Percentiles rank a stretch among this genome's conserved stretches.
These are phyloP conservation scores for Drosophila elegans DNA, from an alignment of 1,140 invertebrate species.

Conservation along the genomic window DNA sequence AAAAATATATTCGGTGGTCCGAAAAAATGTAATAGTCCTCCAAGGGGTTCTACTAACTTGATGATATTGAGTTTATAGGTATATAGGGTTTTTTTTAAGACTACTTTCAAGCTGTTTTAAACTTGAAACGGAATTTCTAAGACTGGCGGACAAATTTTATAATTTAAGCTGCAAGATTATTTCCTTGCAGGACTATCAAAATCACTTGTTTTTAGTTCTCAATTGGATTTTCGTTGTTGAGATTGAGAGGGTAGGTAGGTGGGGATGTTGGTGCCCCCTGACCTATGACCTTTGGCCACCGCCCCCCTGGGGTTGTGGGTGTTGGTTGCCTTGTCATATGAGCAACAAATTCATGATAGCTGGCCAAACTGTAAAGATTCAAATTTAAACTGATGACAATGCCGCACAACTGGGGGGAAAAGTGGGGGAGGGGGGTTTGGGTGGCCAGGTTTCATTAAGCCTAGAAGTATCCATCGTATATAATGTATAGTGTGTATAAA, in stretches of 20 bases:
- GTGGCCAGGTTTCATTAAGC: constrained; percentile 23
- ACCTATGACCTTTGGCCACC: constrained; percentile 15
- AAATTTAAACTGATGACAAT: constrained; percentile 81
- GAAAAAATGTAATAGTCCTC: constrained; percentile 18
- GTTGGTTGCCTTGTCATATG: constrained; percentile 62
- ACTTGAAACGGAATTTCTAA: no score
- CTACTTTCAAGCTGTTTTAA: no score
- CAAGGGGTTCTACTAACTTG: not conserved
- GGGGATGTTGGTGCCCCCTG: not conserved
- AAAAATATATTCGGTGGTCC: constrained; percentile 13
- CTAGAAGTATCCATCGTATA: constrained; percentile 40
- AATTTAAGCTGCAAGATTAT: not conserved
- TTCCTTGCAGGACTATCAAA: constrained; percentile 19
- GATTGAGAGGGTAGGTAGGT: constrained; percentile 17
- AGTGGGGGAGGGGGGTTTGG: constrained; percentile 7
- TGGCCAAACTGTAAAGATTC: constrained; percentile 71
- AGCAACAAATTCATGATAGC: constrained; percentile 65
- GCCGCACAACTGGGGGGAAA: constrained; percentile 28
- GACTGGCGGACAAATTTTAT: not conserved
- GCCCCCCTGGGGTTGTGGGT: constrained; percentile 7
- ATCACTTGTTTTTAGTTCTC: constrained; percentile 52
- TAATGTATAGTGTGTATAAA: constrained; percentile 50
- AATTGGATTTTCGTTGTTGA: constrained; percentile 75
- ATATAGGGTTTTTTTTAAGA: no score
- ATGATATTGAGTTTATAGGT: no score